Conservation (phyloP, 2,797 vertebrate species). For the Eulemur rubriventer region DNA sequence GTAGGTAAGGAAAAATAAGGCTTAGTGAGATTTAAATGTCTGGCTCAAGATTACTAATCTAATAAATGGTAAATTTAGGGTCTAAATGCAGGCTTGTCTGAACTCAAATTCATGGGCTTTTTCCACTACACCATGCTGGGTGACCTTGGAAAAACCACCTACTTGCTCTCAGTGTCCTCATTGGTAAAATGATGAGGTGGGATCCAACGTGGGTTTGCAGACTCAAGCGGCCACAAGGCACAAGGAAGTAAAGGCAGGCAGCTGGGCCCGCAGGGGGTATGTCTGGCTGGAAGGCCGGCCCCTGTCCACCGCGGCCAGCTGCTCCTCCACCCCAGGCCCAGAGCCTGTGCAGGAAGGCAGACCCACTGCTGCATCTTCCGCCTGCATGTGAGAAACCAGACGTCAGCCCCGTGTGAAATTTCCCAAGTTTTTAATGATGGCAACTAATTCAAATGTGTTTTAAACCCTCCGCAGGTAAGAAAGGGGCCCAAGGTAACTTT, state of each 20-base stretch:
- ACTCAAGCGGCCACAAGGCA: background rate
- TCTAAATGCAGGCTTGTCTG: background rate
- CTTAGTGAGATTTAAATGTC: background rate
- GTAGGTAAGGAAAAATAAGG: background rate
- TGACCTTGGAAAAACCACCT: background rate
- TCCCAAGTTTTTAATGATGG: background rate
- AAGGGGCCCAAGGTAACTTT: background rate
- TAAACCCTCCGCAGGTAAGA: background rate
- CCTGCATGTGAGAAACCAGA: background rate
- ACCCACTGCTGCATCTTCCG: background rate
- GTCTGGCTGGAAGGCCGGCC: background rate
- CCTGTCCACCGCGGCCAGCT: too few relatives aligned
- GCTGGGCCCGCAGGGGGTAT: background rate
- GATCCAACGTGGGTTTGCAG: background rate
- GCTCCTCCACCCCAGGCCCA: background rate
- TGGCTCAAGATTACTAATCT: background rate
- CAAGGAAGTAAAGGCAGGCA: background rate
- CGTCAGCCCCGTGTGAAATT: background rate
- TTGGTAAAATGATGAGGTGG: background rate
- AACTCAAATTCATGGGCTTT: background rate
- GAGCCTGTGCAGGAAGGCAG: background rate
- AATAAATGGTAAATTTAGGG: background rate
- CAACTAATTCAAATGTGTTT: background rate
- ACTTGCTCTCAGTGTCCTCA: background rate
- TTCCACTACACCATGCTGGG: background rate